These are phyloP conservation scores for Lamellibrachia luymesi DNA, from an alignment of 1,140 invertebrate genomes.

Conservation along the genomic window DNA sequence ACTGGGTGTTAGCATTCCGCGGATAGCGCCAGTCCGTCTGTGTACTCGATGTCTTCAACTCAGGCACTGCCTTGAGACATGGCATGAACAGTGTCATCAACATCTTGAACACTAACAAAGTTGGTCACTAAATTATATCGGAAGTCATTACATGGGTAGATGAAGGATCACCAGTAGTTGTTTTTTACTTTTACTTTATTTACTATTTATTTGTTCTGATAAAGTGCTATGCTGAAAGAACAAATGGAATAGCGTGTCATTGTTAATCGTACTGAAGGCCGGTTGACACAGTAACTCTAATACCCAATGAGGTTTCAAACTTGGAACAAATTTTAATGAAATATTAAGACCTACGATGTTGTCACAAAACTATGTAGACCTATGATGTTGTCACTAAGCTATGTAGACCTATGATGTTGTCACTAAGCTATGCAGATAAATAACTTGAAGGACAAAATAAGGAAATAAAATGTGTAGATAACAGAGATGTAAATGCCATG, in stretches of 20 bases:
- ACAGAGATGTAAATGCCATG: neutral
- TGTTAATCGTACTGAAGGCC: too few species aligned
- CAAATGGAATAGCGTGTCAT: too few species aligned
- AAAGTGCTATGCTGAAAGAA: neutral
- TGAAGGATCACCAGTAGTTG: too few species aligned
- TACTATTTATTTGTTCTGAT: neutral
- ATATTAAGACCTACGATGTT: neutral
- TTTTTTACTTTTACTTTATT: too few species aligned
- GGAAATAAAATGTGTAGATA: neutral
- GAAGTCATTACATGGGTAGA: too few species aligned
- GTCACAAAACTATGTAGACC: neutral
- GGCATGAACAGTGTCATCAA: neutral
- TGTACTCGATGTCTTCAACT: slow-evolving; percentile 34
- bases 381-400: neutral
- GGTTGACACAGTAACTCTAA: neutral
- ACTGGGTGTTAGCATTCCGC: slow-evolving; percentile 52
- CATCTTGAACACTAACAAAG: neutral
- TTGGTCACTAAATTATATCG: too few species aligned
- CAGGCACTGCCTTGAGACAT: slow-evolving; percentile 47
- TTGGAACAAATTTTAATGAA: neutral
- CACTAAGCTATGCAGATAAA: neutral
- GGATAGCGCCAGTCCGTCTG: slow-evolving; percentile 56
- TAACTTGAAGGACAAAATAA: neutral
- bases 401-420: neutral
- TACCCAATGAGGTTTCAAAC: neutral